Evolutionary conservation across 2,888 invertebrate species (phyloP).

Genomic region (Andrena bucephala): DNA sequence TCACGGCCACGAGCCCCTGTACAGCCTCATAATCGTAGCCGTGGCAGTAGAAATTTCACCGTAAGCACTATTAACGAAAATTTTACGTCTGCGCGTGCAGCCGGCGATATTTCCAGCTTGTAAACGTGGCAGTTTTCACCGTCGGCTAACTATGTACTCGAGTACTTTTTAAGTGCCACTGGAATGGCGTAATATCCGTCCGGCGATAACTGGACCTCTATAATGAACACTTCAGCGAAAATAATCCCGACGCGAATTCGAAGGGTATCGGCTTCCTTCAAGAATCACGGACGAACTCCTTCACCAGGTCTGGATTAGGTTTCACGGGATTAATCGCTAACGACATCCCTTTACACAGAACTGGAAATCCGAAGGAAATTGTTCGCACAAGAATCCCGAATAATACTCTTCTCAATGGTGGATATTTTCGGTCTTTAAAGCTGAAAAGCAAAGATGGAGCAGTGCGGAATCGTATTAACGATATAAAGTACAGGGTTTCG

Average conservation of each 20-base stretch:
- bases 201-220: constrained; percentile 38
- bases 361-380: constrained; percentile 1
- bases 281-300: not conserved
- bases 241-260: constrained; percentile 58
- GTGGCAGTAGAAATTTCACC: not conserved
- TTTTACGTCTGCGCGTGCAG: constrained; percentile 3
- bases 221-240: constrained; percentile 59
- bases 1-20: not conserved
- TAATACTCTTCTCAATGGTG: not conserved
- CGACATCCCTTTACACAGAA: not conserved
- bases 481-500: too few species aligned
- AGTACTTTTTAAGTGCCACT: constrained; percentile 58
- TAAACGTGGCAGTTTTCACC: constrained; percentile 62
- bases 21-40: constrained; percentile 5
- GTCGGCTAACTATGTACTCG: constrained; percentile 53
- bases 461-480: too few species aligned
- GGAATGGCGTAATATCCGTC: constrained; percentile 37
- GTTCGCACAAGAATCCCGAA: not conserved
- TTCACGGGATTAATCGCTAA: not conserved
- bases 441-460: too few species aligned
- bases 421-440: too few species aligned
- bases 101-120: constrained; percentile 59
- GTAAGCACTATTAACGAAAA: constrained; percentile 15
- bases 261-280: constrained; percentile 3
- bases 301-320: not conserved